Base-by-base conservation (phyloP, 64 coral and sea anemone species). In the Montipora efflorescens region DNA sequence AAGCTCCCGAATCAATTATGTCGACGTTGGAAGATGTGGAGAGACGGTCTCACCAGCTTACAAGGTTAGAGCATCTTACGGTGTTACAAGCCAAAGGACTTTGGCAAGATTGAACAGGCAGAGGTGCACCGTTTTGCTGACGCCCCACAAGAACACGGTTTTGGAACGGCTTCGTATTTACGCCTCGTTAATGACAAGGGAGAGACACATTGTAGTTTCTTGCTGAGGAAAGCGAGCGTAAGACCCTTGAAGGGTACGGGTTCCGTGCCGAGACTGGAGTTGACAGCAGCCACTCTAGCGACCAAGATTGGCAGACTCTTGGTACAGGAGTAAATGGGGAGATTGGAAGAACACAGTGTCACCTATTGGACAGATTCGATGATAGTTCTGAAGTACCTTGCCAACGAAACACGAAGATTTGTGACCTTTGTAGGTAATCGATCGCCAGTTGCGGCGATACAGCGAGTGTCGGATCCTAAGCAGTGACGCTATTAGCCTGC, bases 361-460 rank as follows among this genome's bases (percentile, higher is more conserved):
- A 19, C 48, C 9, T 98, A 79, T 80, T 95, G 90, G 96, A 95
- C 93, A 67, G 89, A 97, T 36, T 89, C 83, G n/a, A 20, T 79
- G 59, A 64, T 64, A 64, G 59, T 64, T 12, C 59, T 64, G 3
- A 19, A 64, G 59, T 64, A 15, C 59, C 19, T 69, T 94, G 25
- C 75, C 91, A 12, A 89, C 82, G 86, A 91, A 20, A 50, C 25
- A 18, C 92, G 20, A 90, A 90, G 91, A 90, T 96, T 90, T 75
- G 47, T 45, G 23, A 93, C 79, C 4, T 96, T 96, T 61, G 91
- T 96, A 0, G 86, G 91, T 36, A 93, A 96, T n/a, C 47, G 87
- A 61, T 28, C 1, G 28, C 28, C 28, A 28, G 91, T 96, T 69
- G 95, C 91, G 67, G 25, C 87, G 7, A 96, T 93, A 28, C 79